phyloP scores from a whole-genome alignment of 2,797 vertebrate genomes.

The Thunnus albacares region DNA sequence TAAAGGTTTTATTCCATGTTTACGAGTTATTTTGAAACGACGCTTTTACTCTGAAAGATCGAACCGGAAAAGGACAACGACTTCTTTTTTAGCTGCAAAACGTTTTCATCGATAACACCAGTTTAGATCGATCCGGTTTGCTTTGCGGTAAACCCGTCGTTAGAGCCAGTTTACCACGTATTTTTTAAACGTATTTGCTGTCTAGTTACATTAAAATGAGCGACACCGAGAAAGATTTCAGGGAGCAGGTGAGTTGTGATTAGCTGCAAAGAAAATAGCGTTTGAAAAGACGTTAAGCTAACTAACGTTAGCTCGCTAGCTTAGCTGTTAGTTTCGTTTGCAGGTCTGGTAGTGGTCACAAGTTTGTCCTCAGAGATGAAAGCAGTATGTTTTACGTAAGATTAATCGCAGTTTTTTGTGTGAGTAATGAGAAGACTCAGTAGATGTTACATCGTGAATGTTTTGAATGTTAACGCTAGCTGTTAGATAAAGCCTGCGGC shows the following conservation, averaged over 20 bases:
- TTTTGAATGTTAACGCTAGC: neutral
- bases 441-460: neutral
- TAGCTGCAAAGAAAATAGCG: neutral
- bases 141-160: neutral
- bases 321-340: constrained; percentile 20
- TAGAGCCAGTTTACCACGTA: neutral
- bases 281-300: constrained; percentile 16
- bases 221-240: constrained; percentile 83
- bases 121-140: neutral
- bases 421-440: neutral
- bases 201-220: constrained; percentile 74
- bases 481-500: constrained; percentile 36
- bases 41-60: constrained; percentile 28
- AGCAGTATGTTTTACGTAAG: neutral
- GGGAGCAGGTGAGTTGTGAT: constrained; percentile 76
- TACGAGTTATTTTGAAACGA: neutral
- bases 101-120: neutral
- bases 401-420: neutral
- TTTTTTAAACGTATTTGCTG: neutral
- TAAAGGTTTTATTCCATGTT: fast-evolving
- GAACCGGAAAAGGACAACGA: neutral
- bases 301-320: constrained; percentile 28
- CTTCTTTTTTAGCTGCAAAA: too few species aligned
- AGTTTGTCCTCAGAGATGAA: neutral
- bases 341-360: constrained; percentile 1